Evolutionary conservation across 1,140 invertebrate genomes (phyloP).

Genomic region (Drosophila neocordata): DNA sequence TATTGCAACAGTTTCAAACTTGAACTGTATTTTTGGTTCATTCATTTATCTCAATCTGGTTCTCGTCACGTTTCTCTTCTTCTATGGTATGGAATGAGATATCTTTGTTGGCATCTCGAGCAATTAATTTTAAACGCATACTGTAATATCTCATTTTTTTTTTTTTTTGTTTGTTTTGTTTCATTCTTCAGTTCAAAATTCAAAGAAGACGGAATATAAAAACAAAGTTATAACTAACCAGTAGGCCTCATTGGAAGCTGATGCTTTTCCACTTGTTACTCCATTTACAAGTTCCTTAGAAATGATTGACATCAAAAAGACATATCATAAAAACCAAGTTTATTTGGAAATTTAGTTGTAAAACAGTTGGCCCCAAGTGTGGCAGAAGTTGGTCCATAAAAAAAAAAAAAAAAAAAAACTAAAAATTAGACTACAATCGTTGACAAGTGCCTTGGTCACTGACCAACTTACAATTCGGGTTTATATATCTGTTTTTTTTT

Average conservation of each 20-base stretch:
- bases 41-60: conserved; percentile 16
- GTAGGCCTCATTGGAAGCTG: conserved; percentile 20
- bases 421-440: conserved; percentile 69
- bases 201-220: conserved; percentile 69
- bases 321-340: conserved; percentile 70
- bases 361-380: conserved; percentile 61
- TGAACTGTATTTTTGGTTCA: not conserved
- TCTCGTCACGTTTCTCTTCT: conserved; percentile 60
- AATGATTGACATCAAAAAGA: conserved; percentile 71
- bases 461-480: conserved; percentile 28
- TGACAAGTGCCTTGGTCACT: conserved; percentile 64
- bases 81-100: conserved; percentile 14
- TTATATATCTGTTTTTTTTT: conserved; percentile 8
- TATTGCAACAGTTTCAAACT: conserved; percentile 3
- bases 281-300: conserved; percentile 79
- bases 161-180: not conserved
- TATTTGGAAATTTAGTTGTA: conserved; percentile 80
- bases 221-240: conserved; percentile 21
- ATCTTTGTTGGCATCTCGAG: conserved; percentile 61
- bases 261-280: conserved; percentile 77
- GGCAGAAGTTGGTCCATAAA: conserved; percentile 39
- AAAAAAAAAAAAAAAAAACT: too few relatives aligned
- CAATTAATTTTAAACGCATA: conserved; percentile 75
- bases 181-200: conserved; percentile 47
- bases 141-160: conserved; percentile 75